Base-by-base conservation (phyloP, 92 coral and sea anemone species). In the Porites lobata region DNA sequence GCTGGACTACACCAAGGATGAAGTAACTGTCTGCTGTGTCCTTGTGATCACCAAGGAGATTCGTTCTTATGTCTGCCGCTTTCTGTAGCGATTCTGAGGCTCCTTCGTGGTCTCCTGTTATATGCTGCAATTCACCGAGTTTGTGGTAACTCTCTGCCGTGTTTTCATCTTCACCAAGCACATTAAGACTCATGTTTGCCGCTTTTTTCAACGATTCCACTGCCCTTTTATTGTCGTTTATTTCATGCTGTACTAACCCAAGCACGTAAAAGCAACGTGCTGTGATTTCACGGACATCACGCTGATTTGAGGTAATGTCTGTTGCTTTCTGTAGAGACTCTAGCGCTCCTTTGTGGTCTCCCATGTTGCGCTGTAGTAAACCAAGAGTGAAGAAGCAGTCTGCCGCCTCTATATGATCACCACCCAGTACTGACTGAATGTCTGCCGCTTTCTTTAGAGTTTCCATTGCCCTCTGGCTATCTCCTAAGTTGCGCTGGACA, bases 91-190 rank as follows among this genome's bases (percentile, higher is more conserved):
- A 14, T 3, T 61, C 7, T 6, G 18, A 14, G 18, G 65, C 65
- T 61, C n/a, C 0, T 61, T 1, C 2, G 0, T 13, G 14, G 19
- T 61, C 65, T 14, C 19, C 65, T 12, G 19, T 61, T 18, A 9
- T 24, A 43, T 2, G 6, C 53, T 61, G 81, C 70, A 83, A 75
- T 1, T 47, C 52, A n/a, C 92, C 92, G 12, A 88, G 84, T 8
- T 78, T 68, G 21, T 79, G 59, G 67, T 81, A 88, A 50, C 73
- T 65, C 18, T 26, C 32, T 0, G 80, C 88, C 8, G 79, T 59
- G 51, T 75, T 71, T 50, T 74, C 61, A 14, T 80, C 78, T 22
- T 81, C 84, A 13, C 92, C 92, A 50, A 81, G 84, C 9, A 82
- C 20, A 15, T 56, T 54, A 11, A 63, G 26, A 9, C 81, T 58